A percentile compares a stretch with the other conserved stretches of the same genome.
These are phyloP conservation scores for Palaemon carinicauda DNA, from an alignment of 1,140 invertebrate genomes.

Conservation along the genomic window DNA sequence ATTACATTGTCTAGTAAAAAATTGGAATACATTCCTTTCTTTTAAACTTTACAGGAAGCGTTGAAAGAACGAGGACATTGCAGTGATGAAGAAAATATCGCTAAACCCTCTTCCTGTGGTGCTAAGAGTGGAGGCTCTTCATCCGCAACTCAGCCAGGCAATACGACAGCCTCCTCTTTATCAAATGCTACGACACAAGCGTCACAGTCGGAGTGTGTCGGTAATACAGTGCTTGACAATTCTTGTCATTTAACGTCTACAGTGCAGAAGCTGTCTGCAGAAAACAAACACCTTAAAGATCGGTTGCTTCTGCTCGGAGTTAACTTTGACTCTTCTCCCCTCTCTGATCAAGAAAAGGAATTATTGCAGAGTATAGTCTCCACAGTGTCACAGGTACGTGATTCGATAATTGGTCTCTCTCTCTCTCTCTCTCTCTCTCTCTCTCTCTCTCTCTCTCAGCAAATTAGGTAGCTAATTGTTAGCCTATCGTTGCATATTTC, in stretches of 20 bases:
- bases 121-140: neutral
- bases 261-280: slow-evolving; percentile 61
- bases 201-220: neutral
- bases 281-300: slow-evolving; percentile 77
- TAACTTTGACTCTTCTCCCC: slow-evolving; percentile 68
- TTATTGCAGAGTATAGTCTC: slow-evolving; percentile 75
- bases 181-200: neutral
- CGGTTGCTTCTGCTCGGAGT: slow-evolving; percentile 74
- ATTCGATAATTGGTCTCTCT: neutral
- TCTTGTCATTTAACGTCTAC: slow-evolving; percentile 10
- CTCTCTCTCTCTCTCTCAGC: slow-evolving; percentile 17
- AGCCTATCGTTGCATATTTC: too few relatives aligned
- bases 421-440: neutral
- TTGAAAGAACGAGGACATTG: slow-evolving; percentile 30
- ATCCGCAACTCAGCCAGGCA: neutral
- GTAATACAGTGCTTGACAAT: too few relatives aligned
- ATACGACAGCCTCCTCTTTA: neutral
- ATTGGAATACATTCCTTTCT: neutral
- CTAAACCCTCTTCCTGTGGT: neutral
- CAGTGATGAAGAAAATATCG: slow-evolving; percentile 33
- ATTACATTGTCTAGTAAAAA: too few relatives aligned
- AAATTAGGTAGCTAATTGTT: too few relatives aligned
- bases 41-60: slow-evolving; percentile 47
- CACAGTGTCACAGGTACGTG: slow-evolving; percentile 69
- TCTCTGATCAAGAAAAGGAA: slow-evolving; percentile 83